Percentiles rank a stretch among this genome's conserved stretches.
Evolutionary conservation across 1,140 invertebrate genomes (phyloP).

Genomic region (Phenacoccus solenopsis): DNA sequence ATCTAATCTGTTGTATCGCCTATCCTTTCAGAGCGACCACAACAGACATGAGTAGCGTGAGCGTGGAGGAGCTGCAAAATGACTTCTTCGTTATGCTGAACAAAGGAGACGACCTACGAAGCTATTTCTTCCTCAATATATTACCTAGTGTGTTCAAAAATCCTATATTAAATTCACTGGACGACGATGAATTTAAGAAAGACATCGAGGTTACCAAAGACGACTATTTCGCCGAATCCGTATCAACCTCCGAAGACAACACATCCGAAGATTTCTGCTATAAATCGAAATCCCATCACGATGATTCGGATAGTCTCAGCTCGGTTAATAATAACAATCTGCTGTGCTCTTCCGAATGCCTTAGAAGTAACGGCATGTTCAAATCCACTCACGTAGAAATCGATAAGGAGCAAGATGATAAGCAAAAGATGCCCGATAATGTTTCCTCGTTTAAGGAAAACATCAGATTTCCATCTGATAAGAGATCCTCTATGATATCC

Average conservation of each 20-base stretch:
- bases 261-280: not conserved
- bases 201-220: not conserved
- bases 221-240: not conserved
- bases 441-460: not conserved
- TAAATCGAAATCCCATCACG: not conserved
- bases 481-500: slow-evolving; percentile 31
- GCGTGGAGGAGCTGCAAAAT: not conserved
- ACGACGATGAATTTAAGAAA: not conserved
- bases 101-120: not conserved
- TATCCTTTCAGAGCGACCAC: not conserved
- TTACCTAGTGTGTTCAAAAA: slow-evolving; percentile 9
- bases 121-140: not conserved
- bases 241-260: not conserved
- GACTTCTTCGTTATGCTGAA: not conserved
- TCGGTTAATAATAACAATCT: slow-evolving; percentile 1
- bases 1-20: no score
- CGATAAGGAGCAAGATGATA: not conserved
- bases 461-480: not conserved
- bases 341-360: not conserved
- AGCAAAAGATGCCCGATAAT: not conserved
- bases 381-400: not conserved
- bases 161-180: not conserved
- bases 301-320: not conserved
- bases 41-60: not conserved
- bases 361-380: not conserved